Percentiles rank a stretch among this genome's conserved stretches.
Evolutionary conservation across 2,797 vertebrate species (phyloP).

Genomic region (Perodicticus potto): DNA sequence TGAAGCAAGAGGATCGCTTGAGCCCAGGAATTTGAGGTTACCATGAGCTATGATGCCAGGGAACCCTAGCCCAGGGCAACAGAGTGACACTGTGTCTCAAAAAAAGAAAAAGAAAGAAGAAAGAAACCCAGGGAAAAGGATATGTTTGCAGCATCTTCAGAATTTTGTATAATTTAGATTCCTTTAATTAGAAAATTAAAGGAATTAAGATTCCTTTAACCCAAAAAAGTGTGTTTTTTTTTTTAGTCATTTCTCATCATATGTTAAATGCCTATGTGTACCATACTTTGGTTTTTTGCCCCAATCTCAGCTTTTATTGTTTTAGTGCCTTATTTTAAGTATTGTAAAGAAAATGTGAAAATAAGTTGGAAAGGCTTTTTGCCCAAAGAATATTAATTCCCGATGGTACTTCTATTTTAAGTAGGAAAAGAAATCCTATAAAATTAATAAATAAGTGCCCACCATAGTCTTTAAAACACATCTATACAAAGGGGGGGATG

Average conservation of each 20-base stretch:
- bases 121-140: not conserved
- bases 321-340: slow-evolving; percentile 23
- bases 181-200: too few relatives aligned
- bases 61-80: too few relatives aligned
- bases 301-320: not conserved
- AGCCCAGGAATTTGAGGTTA: too few relatives aligned
- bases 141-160: not conserved
- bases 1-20: too few relatives aligned
- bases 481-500: not conserved
- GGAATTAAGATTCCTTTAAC: not conserved
- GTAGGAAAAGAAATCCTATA: not conserved
- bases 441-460: not conserved
- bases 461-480: slow-evolving; percentile 33
- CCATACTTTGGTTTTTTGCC: not conserved
- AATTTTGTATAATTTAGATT: not conserved
- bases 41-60: too few relatives aligned
- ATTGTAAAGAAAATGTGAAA: slow-evolving; percentile 18
- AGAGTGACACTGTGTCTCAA: too few relatives aligned
- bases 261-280: not conserved
- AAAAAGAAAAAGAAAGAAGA: too few relatives aligned
- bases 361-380: not conserved
- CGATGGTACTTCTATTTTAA: not conserved
- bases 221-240: not conserved
- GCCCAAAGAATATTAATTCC: not conserved
- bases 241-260: not conserved